Evolutionary conservation across 2,113 vertebrate genomes (phyloP).

Genomic region (Tapirus terrestris): DNA sequence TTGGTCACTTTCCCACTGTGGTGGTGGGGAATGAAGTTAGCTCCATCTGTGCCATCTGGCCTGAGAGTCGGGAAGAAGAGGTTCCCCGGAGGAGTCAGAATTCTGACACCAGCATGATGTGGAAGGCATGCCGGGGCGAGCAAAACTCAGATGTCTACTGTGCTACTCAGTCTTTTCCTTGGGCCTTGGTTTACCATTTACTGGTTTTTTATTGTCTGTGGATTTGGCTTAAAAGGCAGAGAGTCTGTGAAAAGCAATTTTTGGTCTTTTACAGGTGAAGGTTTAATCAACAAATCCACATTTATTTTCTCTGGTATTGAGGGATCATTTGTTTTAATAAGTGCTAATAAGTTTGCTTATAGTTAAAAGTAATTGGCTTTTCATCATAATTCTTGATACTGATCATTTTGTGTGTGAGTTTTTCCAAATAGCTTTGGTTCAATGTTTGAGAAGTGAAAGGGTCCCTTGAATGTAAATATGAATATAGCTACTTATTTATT

Average conservation of each 20-base stretch:
- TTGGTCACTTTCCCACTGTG: not conserved
- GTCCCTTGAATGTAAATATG: not conserved
- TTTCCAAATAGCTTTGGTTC: conserved; percentile 41
- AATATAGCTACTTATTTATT: conserved; percentile 14
- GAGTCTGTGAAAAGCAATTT: conserved; percentile 42
- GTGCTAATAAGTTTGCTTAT: conserved; percentile 34
- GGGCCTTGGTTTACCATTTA: not conserved
- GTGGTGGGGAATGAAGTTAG: not conserved
- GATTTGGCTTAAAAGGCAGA: not conserved
- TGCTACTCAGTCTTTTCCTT: not conserved
- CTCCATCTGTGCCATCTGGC: not conserved
- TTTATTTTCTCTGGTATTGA: conserved; percentile 48
- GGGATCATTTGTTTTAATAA: conserved; percentile 59
- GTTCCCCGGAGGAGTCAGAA: not conserved
- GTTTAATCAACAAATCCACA: conserved; percentile 24
- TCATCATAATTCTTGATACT: conserved; percentile 53
- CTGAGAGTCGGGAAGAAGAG: not conserved
- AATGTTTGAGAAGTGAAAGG: conserved; percentile 46
- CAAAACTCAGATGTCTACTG: not conserved
- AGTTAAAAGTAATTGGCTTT: conserved; percentile 54
- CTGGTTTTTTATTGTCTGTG: not conserved
- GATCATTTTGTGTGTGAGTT: conserved; percentile 52
- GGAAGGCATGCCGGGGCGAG: no score
- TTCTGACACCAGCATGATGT: not conserved
- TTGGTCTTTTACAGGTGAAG: conserved; percentile 50